These are phyloP conservation scores for Etheostoma cragini DNA, from an alignment of 2,113 vertebrate genomes.

Conservation along the genomic window DNA sequence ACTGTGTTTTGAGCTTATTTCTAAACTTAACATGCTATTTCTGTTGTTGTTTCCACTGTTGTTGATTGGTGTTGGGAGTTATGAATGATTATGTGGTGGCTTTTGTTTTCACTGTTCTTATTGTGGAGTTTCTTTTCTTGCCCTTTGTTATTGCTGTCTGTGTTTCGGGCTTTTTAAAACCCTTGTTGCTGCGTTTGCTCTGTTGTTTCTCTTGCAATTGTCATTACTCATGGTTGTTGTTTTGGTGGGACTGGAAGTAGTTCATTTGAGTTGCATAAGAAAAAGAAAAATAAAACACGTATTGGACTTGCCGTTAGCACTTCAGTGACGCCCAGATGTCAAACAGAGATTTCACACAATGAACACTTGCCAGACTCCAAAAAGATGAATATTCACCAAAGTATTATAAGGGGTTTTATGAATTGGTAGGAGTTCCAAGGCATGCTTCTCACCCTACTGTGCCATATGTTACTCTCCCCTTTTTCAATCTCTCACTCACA, in stretches of 20 bases:
- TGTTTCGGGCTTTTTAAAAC: background rate
- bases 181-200: background rate
- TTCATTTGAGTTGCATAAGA: conserved; percentile 15
- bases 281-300: background rate
- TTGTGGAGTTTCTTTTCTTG: conserved; percentile 2
- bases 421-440: conserved; percentile 27
- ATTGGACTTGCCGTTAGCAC: background rate
- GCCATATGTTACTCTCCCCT: conserved; percentile 14
- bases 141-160: background rate
- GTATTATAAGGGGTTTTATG: conserved; percentile 9
- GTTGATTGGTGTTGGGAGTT: conserved; percentile 14
- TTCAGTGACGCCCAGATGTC: conserved; percentile 4
- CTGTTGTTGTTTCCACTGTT: background rate
- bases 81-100: conserved; percentile 8
- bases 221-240: background rate
- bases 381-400: background rate
- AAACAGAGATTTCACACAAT: conserved; percentile 2
- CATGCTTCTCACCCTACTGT: conserved; percentile 22
- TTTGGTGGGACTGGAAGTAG: conserved; percentile 6
- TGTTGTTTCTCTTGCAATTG: background rate
- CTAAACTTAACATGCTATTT: conserved; percentile 8
- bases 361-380: background rate
- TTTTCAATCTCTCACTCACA: conserved; percentile 18
- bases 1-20: background rate
- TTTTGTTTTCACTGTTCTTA: background rate